These are phyloP conservation scores for Hyperoplus immaculatus DNA, from an alignment of 2,797 vertebrate genomes.

Conservation along the genomic window DNA sequence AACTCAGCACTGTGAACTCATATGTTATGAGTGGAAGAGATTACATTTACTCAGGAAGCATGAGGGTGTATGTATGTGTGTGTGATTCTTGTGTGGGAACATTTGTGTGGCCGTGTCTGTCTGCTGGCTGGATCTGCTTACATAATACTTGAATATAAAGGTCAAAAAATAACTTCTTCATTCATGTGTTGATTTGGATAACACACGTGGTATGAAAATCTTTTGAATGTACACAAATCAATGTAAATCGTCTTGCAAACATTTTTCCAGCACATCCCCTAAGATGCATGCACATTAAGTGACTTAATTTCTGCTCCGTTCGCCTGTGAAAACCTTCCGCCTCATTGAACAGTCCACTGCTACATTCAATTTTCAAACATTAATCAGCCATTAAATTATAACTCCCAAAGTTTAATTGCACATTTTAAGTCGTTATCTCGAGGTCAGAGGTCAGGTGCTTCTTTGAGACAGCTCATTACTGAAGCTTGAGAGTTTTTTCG, in stretches of 20 bases:
- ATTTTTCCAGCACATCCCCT: constrained; percentile 20
- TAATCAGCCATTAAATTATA: constrained; percentile 71
- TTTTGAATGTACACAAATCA: background rate
- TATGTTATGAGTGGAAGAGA: constrained; percentile 67
- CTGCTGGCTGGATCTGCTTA: constrained; percentile 9
- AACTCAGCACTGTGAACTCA: constrained; percentile 44
- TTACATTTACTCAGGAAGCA: constrained; percentile 59
- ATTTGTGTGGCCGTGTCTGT: constrained; percentile 3
- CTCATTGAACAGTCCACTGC: constrained; percentile 53
- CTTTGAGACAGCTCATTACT: constrained; percentile 41
- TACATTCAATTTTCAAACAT: constrained; percentile 57
- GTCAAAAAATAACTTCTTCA: constrained; percentile 2
- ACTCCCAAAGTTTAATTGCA: constrained; percentile 67
- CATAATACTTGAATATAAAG: constrained; percentile 14
- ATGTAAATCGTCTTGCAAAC: constrained; percentile 27
- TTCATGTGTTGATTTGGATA: constrained; percentile 30
- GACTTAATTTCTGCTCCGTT: constrained; percentile 44
- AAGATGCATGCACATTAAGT: constrained; percentile 34
- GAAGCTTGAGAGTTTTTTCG: background rate
- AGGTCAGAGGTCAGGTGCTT: constrained; percentile 52
- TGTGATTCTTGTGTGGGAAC: background rate
- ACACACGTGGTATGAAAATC: constrained; percentile 18
- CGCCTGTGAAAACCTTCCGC: constrained; percentile 48
- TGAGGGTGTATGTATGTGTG: constrained; percentile 23
- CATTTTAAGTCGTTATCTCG: constrained; percentile 55